Base-by-base conservation (phyloP, 2,888 invertebrate species). In the Leptinotarsa tumamoca region DNA sequence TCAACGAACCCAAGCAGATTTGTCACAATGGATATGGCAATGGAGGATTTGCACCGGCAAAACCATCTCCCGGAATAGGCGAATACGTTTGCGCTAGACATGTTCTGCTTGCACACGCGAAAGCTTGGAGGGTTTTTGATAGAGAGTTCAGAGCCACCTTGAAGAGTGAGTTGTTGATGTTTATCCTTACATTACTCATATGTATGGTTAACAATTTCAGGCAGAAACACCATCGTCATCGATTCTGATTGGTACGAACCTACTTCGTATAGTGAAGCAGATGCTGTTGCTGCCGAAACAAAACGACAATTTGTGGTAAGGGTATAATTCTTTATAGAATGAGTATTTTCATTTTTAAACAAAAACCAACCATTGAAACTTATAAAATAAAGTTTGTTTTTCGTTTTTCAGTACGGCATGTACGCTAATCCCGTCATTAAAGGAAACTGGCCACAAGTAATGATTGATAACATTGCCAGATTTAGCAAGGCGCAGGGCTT, bases 361-460 rank as follows among this genome's bases (percentile, higher is more conserved):
- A 43, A 43, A 43, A 43, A 43, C 43, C 43, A 43, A 43, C 10
- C 10, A 43, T 10, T 43, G 43, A 10, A 43, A 43, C 43, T 43
- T 10, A 43, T 43, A 43, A 7, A 33, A 33, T 33, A 33, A 7
- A 1, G n/a, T 5, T 18, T 7, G 7, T 10, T 21, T 56, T 18
- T 15, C 0, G 4, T 27, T 63, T 77, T 80, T 69, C 67, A 80
- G 80, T 73, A 72, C 63, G 84, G 85, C 54, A 80, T 81, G 80
- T 82, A 78, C 52, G 83, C 79, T 0, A 90, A 94, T 85, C 93
- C 94, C 1, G 92, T 94, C 85, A 0, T 80, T 67, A 63, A 81
- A n/a, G 94, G 94, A 1, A 92, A 94, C 86, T 94, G 94, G 86
- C 94, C 94, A 0, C 86, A 89, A 68, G 83, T 92, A 0, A 93